Base-by-base conservation (phyloP, 2,888 invertebrate genomes). In the Lasioglossum morio region DNA sequence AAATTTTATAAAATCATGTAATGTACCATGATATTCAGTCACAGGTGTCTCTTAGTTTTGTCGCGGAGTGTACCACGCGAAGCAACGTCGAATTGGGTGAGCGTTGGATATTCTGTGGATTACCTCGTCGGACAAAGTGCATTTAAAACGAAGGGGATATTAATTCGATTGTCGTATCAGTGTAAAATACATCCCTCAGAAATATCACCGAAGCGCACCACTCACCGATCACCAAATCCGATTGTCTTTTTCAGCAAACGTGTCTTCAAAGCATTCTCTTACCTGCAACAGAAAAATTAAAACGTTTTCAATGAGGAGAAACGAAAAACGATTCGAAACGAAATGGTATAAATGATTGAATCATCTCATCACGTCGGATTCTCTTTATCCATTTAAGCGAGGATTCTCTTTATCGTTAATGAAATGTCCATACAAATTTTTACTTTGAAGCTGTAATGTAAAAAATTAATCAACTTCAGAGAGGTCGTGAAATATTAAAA, bases 271-370 rank as follows among this genome's bases (percentile, higher is more conserved):
- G 57, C 23, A 46, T 19, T 43, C 53, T 63, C 91, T 91, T 89
- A 91, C 92, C 91, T 91, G 88, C n/a, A 91, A 91, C 86, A 91
- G 37, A 77, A 37, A 40, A 10, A 46, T 53, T 27, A 10, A 40
- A n/a, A 53, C 23, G 27, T 76, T 37, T 16, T 43, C 16, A 76
- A 30, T 12, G 40, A n/a, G n/a, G 70, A 40, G 37, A 12, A 69
- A 23, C 23, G 23, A 34, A 23, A 69, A 37, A 4, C 34, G 8
- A 69, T 69, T 23, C 34, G 10, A 34, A 19, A 69, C 23, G 23
- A 23, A 23, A 69, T 30, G 63, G 30, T 30, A 30, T 30, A 30
- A 63, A 63, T 30, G 16, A 63, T 30, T 19, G 3, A 63, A 63
- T 63, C 27, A 16, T 34, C 23, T 30, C 66, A 10, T 34, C 34